These are phyloP conservation scores for Sipha flava DNA, from an alignment of 1,140 invertebrate species.

Conservation along the genomic window DNA sequence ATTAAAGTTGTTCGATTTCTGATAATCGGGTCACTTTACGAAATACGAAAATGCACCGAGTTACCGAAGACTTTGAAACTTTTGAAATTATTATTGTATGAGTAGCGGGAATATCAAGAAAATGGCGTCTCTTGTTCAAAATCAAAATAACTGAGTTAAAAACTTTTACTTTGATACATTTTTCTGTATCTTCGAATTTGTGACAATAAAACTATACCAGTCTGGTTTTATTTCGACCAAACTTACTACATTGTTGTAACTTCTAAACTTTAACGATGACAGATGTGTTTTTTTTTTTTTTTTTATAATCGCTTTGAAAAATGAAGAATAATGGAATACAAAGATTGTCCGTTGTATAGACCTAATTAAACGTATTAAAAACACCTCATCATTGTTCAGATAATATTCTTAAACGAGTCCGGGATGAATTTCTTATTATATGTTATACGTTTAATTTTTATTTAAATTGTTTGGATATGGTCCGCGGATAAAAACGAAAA, in stretches of 20 bases:
- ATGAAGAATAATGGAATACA: background rate
- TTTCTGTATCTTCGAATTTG: background rate
- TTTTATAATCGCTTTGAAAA: background rate
- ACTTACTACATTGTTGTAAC: background rate
- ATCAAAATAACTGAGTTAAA: background rate
- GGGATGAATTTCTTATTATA: no score
- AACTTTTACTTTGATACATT: background rate
- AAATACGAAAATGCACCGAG: background rate
- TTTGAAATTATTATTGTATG: background rate
- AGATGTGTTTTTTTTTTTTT: conserved; percentile 52
- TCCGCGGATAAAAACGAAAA: no score
- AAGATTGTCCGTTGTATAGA: background rate
- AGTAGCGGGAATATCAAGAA: background rate
- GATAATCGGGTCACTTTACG: background rate
- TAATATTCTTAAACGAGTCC: no score
- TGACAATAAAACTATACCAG: background rate
- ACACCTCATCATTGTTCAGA: no score
- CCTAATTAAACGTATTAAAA: background rate
- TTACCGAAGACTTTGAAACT: background rate
- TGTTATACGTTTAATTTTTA: no score
- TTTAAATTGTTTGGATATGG: no score
- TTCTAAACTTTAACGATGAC: background rate
- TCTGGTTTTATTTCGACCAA: background rate
- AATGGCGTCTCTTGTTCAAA: conserved; percentile 53
- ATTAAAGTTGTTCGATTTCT: background rate